Evolutionary conservation across 2,888 invertebrate species (phyloP), one percentile per base, ranked within the genome.

Genomic region (Anagyrus pseudococci): DNA sequence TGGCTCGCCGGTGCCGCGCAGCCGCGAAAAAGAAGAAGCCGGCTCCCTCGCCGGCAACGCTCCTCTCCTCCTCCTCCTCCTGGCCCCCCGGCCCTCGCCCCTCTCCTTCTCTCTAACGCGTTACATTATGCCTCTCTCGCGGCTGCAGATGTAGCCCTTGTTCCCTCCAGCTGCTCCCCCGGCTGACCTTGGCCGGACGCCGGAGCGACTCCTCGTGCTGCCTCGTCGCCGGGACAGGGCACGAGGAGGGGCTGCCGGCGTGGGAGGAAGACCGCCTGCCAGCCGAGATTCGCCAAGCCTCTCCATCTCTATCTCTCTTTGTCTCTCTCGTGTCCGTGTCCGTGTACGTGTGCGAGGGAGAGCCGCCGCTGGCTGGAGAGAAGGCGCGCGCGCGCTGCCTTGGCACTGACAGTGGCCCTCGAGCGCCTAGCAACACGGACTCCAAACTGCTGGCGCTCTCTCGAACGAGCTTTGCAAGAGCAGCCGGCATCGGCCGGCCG

Each of bases 331-430:
- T 10, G 10, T 29, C 6, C 6, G 29, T 29, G 29, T 29, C 6
- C 10, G 29, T 10, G 29, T 10, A 4, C 6, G 4, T 4, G 29
- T 4, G 10, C 29, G 29, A 4, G 29, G 6, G 29, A 29, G 29
- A 29, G 29, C 29, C 4, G 29, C 29, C 29, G 4, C 29, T 13
- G 19, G 44, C 43, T 53, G 52, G n/a, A 54, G 17, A 17, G n/a
- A n/a, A n/a, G n/a, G n/a, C n/a, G n/a, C 54, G 53, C 47, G 57
- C 60, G 62, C 67, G 59, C 74, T 73, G 74, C 78, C 77, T 78
- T 78, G 78, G 78, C 78, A 78, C 78, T 78, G 77, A 77, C 77
- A 78, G 75, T 77, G 78, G 76, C 72, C 75, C 74, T 73, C 68
- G 67, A 73, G 77, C 75, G 78, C 78, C 77, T 78, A 78, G 78